Evolutionary conservation across 1,140 invertebrate genomes (phyloP).

Genomic region (Drosophila ananassae): DNA sequence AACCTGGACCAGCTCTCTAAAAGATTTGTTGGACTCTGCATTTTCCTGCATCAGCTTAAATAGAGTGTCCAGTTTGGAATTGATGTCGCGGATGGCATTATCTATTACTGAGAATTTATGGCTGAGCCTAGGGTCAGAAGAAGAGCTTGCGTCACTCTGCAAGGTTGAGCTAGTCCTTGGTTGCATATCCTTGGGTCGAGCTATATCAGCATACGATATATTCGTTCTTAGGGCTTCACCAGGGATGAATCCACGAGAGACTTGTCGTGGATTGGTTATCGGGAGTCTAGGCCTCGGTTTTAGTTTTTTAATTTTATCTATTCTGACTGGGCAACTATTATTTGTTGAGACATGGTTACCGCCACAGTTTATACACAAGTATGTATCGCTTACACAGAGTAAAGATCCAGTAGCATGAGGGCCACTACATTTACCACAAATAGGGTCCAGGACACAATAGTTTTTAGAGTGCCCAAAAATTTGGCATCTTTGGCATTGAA

Average conservation of each 20-base stretch:
- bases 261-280: background rate
- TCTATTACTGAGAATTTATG: slow-evolving; percentile 17
- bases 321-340: slow-evolving; percentile 11
- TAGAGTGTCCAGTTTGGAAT: background rate
- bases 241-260: slow-evolving; percentile 1
- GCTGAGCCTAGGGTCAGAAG: slow-evolving; percentile 1
- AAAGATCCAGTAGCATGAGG: slow-evolving; percentile 6
- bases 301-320: slow-evolving; percentile 10
- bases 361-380: slow-evolving; percentile 10
- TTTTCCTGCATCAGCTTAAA: slow-evolving; percentile 25
- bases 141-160: background rate
- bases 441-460: slow-evolving; percentile 20
- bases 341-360: slow-evolving; percentile 8
- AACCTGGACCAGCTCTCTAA: slow-evolving; percentile 19
- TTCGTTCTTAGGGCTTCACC: slow-evolving; percentile 7
- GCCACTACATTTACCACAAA: slow-evolving; percentile 26
- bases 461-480: slow-evolving; percentile 39
- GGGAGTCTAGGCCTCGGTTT: slow-evolving; percentile 20
- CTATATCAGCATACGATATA: slow-evolving; percentile 14
- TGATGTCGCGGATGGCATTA: slow-evolving; percentile 15
- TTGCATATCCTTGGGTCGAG: background rate
- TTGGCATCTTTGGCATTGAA: slow-evolving; percentile 26
- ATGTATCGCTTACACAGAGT: slow-evolving; percentile 7
- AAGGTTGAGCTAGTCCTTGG: background rate
- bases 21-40: slow-evolving; percentile 19